A percentile compares a stretch with the other conserved stretches of the same genome.
Evolutionary conservation across 2,797 vertebrate genomes (phyloP).

Genomic region (Pseudochirops cupreus): DNA sequence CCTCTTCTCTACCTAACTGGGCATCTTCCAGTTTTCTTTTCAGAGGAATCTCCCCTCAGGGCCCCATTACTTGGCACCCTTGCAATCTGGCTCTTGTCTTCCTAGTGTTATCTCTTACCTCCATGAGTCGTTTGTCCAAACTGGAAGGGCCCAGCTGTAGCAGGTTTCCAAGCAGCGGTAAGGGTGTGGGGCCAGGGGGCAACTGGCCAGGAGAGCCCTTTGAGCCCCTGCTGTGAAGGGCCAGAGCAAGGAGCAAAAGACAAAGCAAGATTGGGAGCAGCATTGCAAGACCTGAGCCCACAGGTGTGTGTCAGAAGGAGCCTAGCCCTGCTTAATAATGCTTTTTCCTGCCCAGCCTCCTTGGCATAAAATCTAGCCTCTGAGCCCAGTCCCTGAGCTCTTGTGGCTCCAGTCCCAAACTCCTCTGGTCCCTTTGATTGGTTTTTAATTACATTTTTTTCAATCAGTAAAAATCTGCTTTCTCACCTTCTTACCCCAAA

Average conservation of each 20-base stretch:
- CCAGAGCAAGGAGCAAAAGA: neutral
- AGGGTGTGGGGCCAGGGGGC: neutral
- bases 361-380: neutral
- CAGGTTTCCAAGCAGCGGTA: conserved; percentile 41
- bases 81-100: neutral
- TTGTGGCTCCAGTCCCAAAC: too few relatives aligned
- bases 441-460: neutral
- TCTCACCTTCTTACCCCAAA: neutral
- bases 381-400: neutral
- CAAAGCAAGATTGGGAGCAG: neutral
- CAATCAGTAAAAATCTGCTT: neutral
- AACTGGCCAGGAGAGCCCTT: accelerated
- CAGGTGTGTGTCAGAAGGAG: neutral
- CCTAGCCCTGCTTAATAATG: neutral
- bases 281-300: neutral
- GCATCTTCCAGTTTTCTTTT: neutral
- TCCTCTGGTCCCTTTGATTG: neutral
- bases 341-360: neutral
- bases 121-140: neutral
- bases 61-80: neutral
- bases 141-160: conserved; percentile 25
- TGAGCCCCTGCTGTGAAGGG: neutral
- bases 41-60: neutral
- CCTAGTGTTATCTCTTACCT: neutral
- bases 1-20: neutral